These are phyloP conservation scores for Microctenopoma steveboyesi DNA, from an alignment of 2,797 vertebrate genomes.

Conservation along the genomic window DNA sequence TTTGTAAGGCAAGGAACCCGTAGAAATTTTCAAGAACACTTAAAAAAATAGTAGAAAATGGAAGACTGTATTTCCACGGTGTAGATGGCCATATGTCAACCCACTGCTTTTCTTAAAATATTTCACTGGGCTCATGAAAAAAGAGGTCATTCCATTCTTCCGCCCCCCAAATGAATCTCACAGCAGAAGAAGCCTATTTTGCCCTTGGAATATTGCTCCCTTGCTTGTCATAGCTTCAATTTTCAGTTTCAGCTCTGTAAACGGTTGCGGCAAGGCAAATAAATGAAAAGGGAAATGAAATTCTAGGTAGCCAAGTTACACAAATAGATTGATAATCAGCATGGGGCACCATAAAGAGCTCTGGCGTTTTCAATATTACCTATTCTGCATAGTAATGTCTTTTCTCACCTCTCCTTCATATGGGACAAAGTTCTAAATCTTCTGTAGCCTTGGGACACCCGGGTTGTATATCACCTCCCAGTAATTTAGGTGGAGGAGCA, in stretches of 20 bases:
- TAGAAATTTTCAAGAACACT: conserved; percentile 21
- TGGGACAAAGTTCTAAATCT: conserved; percentile 85
- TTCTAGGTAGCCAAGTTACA: conserved; percentile 79
- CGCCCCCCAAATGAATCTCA: conserved; percentile 52
- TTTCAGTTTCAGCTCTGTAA: conserved; percentile 76
- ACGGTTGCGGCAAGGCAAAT: conserved; percentile 77
- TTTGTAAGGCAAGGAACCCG: conserved; percentile 17
- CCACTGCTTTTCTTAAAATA: conserved; percentile 38
- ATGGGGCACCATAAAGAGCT: conserved; percentile 74
- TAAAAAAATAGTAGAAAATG: conserved; percentile 7
- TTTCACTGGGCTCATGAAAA: conserved; percentile 54
- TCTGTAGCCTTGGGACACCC: conserved; percentile 79
- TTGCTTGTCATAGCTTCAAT: conserved; percentile 72
- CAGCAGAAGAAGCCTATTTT: conserved; percentile 69
- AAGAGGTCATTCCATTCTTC: conserved; percentile 49
- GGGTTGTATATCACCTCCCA: conserved; percentile 78
- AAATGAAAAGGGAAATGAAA: conserved; percentile 83
- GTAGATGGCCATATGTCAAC: conserved; percentile 32
- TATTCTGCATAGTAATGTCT: conserved; percentile 85
- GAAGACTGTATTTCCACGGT: conserved; percentile 25
- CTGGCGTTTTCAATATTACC: conserved; percentile 76
- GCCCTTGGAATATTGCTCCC: conserved; percentile 75
- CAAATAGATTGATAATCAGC: conserved; percentile 85
- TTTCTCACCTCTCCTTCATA: conserved; percentile 84
- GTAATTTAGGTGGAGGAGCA: conserved; percentile 79